Evolutionary conservation across 2,888 invertebrate species (phyloP), one percentile per base, ranked within the genome.

Genomic region (Mesochorus sp.): DNA sequence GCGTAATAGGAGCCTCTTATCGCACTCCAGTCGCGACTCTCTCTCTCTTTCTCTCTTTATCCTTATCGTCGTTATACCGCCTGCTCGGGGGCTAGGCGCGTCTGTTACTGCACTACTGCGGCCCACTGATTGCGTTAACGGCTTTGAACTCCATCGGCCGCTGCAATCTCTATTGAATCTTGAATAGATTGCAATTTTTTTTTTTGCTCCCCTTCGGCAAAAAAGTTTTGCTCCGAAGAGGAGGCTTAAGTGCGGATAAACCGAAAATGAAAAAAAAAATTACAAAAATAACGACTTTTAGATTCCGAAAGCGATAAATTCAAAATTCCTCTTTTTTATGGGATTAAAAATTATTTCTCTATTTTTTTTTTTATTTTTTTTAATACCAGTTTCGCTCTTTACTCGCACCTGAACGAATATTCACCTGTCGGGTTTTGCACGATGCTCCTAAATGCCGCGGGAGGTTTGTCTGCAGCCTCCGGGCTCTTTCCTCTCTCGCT

Each of bases 381-480:
- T n/a, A n/a, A n/a, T n/a, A n/a, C n/a, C 26, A 26, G 26, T 62
- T 53, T 72, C 2, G 24, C 42, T 34, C 12, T 49, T n/a, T 21
- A 8, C 34, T 61, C 28, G 44, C 34, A 34, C 44, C 59, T 70
- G 55, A 64, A 57, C 68, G 53, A 66, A 68, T 59, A 70, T 49
- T 34, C 73, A 74, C 73, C 73, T 74, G 70, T 70, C 55, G 21
- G 37, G 47, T 34, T 59, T 42, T 51, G 59, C 37, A n/a, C n/a
- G n/a, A n/a, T n/a, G 51, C 44, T 21, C 24, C 34, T 3, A 39
- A 64, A 24, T 28, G 57, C 70, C 51, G 64, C 34, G 37, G 70
- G 73, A 34, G 24, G 59, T 42, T 74, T 44, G 73, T 74, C 68
- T 70, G 68, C 37, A 68, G 72, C 77, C 77, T 61, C 67, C 61